Evolutionary conservation across 92 coral and sea anemone species (phyloP), one percentile per base, ranked within the genome.

Genomic region (Zoanthus gigantus): DNA sequence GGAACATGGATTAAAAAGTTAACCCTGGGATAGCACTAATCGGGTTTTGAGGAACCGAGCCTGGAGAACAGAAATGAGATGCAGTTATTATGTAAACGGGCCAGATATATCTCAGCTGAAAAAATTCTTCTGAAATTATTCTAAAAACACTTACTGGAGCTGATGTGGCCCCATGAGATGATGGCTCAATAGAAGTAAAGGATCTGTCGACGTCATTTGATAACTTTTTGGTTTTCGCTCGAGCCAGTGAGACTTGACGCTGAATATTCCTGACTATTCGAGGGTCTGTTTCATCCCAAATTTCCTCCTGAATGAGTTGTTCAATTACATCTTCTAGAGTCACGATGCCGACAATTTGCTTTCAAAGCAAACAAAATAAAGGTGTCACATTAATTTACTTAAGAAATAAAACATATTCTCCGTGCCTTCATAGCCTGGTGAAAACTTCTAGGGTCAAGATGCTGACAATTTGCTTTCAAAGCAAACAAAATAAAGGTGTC

Each of bases 261-360:
- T 89, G 84, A 5, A 91, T 91, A 0, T 87, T 82, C 16, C 48
- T 79, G 14, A 54, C 73, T 42, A 85, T 74, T 84, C 31, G 77
- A 56, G 31, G 65, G 69, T 97, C 99, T 32, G 97, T 93, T 79
- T 97, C 99, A 50, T 97, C 99, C 95, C 94, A 97, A 17, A 97
- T 97, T 23, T 97, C 99, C 87, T 97, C 99, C 72, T 97, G 99
- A 50, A 97, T 97, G 17, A 97, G 88, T 71, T 93, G 91, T 80
- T 97, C 99, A 10, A 97, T 79, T 14, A 97, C 91, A 86, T 97
- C 99, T 78, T 97, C 99, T n/a, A 97, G 87, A n/a, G 98, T 97
- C 48, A 97, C 91, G 48, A 97, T 92, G 11, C 99, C 99, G 58
- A 97, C 93, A 31, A 88, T 80, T 77, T 84, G 93, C 99, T 96